Evolutionary conservation across 2,113 vertebrate species (phyloP).

Genomic region (Zingel zingel): DNA sequence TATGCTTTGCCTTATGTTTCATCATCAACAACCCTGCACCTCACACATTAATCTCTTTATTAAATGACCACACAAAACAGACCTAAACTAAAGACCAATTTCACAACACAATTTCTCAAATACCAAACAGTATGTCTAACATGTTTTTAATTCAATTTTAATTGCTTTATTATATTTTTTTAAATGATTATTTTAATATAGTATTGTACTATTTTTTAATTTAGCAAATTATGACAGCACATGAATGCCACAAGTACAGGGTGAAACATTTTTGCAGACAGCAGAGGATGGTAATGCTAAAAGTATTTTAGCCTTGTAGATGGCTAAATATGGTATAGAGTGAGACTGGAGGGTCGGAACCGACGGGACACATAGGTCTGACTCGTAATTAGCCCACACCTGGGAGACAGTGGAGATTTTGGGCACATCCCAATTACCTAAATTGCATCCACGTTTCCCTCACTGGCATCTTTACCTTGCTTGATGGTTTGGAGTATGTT

Average conservation of each 20-base stretch:
- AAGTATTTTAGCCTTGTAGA: not conserved
- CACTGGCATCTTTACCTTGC: not conserved
- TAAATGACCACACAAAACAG: not conserved
- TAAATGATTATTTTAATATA: too few relatives aligned
- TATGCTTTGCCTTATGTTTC: constrained; percentile 46
- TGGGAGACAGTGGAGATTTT: not conserved
- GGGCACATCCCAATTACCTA: not conserved
- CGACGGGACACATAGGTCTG: not conserved
- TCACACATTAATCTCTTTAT: not conserved
- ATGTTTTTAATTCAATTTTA: not conserved
- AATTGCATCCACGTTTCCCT: not conserved
- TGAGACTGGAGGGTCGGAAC: not conserved
- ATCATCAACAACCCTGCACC: constrained; percentile 19
- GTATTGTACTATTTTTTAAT: not conserved
- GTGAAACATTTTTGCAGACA: not conserved
- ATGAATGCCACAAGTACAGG: not conserved
- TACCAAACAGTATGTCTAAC: not conserved
- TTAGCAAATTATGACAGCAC: not conserved
- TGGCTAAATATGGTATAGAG: not conserved
- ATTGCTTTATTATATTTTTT: not conserved
- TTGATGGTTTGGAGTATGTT: not conserved
- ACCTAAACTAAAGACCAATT: not conserved
- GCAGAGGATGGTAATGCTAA: not conserved
- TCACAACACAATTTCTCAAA: not conserved
- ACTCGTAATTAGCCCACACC: not conserved